Evolutionary conservation across 2,113 vertebrate genomes (phyloP), one percentile per base, ranked within the genome.

Genomic region (Stercorarius parasiticus): DNA sequence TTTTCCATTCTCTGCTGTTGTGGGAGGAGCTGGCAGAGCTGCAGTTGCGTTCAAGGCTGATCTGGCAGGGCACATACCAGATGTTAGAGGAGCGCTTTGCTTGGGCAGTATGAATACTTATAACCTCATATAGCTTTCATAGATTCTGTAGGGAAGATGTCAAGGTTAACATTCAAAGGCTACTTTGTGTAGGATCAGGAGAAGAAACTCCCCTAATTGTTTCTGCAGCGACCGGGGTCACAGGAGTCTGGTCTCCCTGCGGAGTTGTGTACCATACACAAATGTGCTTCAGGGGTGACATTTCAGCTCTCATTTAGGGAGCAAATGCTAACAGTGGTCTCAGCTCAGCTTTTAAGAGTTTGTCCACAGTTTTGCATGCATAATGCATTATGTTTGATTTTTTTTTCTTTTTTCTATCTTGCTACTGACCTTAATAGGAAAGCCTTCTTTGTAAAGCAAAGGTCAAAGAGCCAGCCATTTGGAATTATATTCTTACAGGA

Each of bases 1-100:
- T 92, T 97, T 98, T 97, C 97, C 83, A 10, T 97, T 96, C 84
- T 96, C 66, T 96, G 96, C 97, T 90, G 72, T 76, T 96, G 98
- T 96, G 97, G 97, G 96, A 97, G 96, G 96, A 91, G 62, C 94
- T 96, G 90, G 30, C 82, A 90, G 77, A 90, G 82, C 94, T 87
- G 80, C 96, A 96, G 95, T 97, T 97, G 96, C 43, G 11, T 88
- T 74, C 76, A 88, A 90, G 80, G 53, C 94, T 94, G 59, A 96
- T 98, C 96, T 98, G 98, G 96, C 95, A 89, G 82, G 92, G 49
- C 65, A 78, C 27, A 16, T 76, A 92, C 92, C 98, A 98, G 97
- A 98, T 97, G 97, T 96, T 92, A 82, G 72, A 42, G 64, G 61
- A 96, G 79, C 58, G 82, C 80, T 93, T 38, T 86, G 69, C 93